Percentiles rank a stretch among this genome's conserved stretches.
Conservation (phyloP, 2,797 vertebrate species). For the Gambelia wislizenii region DNA sequence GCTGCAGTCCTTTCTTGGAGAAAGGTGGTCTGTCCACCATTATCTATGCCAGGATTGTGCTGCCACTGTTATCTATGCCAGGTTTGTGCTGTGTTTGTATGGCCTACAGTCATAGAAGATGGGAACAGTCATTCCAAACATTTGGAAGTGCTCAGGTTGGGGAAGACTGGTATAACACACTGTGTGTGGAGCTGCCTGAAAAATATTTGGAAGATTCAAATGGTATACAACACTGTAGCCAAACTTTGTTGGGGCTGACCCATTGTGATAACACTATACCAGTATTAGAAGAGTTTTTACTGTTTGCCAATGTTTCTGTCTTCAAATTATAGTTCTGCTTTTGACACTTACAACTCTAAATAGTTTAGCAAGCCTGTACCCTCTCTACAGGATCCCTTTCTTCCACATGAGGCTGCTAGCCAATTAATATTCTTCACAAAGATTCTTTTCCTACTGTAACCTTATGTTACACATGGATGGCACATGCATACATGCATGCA, state of each 20-base stretch:
- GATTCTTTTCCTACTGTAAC: not conserved
- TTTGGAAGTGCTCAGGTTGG: not conserved
- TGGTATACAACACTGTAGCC: not conserved
- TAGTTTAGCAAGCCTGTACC: not conserved
- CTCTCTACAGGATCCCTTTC: not conserved
- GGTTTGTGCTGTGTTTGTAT: not conserved
- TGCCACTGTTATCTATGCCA: not conserved
- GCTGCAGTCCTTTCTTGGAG: not conserved
- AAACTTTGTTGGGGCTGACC: not conserved
- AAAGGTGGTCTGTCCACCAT: not conserved
- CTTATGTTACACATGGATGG: too few species aligned
- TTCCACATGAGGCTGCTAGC: not conserved
- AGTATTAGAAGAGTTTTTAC: not conserved
- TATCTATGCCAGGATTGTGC: not conserved
- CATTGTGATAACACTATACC: not conserved
- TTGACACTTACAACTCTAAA: not conserved
- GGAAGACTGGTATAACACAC: not conserved
- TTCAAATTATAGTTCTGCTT: not conserved
- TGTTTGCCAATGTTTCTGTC: not conserved
- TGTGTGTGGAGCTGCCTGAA: not conserved
- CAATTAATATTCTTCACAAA: not conserved
- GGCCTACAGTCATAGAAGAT: not conserved
- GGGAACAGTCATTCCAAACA: not conserved
- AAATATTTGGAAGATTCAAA: not conserved
- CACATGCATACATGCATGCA: not conserved